Conservation (phyloP, 2,888 invertebrate species). For the Phymatocera aterrima region DNA sequence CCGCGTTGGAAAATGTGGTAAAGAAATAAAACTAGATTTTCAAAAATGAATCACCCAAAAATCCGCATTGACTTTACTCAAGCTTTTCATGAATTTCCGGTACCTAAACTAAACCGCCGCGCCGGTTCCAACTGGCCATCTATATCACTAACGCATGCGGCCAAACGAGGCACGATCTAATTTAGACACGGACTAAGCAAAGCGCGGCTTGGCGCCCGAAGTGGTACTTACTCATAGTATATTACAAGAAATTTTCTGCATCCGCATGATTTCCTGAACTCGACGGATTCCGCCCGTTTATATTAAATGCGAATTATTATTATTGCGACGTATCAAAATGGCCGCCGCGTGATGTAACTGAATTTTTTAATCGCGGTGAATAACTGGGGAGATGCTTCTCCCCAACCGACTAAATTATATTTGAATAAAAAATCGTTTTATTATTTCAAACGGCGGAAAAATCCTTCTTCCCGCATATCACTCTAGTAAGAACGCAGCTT, state of each 20-base stretch:
- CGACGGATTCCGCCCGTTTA: too few relatives aligned
- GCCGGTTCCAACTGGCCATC: background rate
- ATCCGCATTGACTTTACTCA: background rate
- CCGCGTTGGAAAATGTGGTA: background rate
- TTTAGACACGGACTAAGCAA: slow-evolving; percentile 18
- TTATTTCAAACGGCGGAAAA: too few relatives aligned
- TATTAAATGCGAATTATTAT: too few relatives aligned
- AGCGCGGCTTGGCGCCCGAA: slow-evolving; percentile 9
- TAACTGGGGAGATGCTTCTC: too few relatives aligned
- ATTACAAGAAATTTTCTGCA: background rate
- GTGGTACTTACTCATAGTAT: background rate
- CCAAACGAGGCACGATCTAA: slow-evolving; percentile 18
- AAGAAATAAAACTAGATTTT: background rate
- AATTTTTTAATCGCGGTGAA: too few relatives aligned
- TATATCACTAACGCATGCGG: slow-evolving; percentile 13
- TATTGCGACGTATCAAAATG: too few relatives aligned
- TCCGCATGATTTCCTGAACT: too few relatives aligned
- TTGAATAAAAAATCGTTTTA: too few relatives aligned
- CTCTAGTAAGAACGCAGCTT: too few relatives aligned
- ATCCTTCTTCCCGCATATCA: too few relatives aligned
- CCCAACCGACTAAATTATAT: too few relatives aligned
- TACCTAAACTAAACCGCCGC: background rate
- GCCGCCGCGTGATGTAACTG: too few relatives aligned
- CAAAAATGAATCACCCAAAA: background rate
- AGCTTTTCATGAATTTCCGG: background rate